Evolutionary conservation across 2,113 vertebrate genomes (phyloP).

Genomic region (Bagarius yarrelli): DNA sequence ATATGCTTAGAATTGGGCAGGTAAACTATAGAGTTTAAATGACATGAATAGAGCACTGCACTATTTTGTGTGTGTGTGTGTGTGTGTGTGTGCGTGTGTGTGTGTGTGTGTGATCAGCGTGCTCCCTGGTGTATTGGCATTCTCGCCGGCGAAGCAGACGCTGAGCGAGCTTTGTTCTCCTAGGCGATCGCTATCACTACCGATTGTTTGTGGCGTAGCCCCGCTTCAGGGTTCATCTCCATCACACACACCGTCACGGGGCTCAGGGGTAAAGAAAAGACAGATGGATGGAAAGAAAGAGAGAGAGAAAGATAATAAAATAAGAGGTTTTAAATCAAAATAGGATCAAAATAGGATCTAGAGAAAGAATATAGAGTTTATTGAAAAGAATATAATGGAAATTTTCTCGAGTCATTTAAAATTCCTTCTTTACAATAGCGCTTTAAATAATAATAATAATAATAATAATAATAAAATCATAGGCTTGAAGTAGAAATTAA

Average conservation of each 20-base stretch:
- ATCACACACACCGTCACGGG: neutral
- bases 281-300: constrained; percentile 33
- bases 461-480: too few species aligned
- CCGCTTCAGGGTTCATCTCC: constrained; percentile 17
- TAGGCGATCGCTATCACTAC: constrained; percentile 38
- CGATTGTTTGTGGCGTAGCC: constrained; percentile 39
- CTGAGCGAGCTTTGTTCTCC: constrained; percentile 40
- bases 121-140: constrained; percentile 48
- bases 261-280: constrained; percentile 18
- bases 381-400: too few species aligned
- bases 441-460: too few species aligned
- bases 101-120: constrained; percentile 23
- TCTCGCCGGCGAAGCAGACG: constrained; percentile 30
- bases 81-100: constrained; percentile 1
- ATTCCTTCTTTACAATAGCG: too few species aligned
- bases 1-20: constrained; percentile 1
- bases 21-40: constrained; percentile 14
- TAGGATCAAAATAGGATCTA: too few species aligned
- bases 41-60: constrained; percentile 28
- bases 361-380: too few species aligned
- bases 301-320: neutral
- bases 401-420: too few species aligned
- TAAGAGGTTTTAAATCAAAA: neutral
- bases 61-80: constrained; percentile 4
- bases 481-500: too few species aligned